These are phyloP conservation scores for Anthoscopus minutus DNA, from an alignment of 2,113 vertebrate genomes.

Conservation along the genomic window DNA sequence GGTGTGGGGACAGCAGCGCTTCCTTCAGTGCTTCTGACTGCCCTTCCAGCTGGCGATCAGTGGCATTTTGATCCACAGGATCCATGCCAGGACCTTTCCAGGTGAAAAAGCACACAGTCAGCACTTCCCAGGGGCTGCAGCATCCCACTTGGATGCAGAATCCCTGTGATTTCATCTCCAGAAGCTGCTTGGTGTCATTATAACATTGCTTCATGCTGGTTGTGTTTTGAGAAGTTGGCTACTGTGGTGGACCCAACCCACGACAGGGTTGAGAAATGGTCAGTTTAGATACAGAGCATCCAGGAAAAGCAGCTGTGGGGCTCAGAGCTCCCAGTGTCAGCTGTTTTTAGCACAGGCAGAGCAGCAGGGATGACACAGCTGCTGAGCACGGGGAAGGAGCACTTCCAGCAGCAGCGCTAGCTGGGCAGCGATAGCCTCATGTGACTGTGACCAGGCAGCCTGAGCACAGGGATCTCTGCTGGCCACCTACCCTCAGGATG, in stretches of 20 bases:
- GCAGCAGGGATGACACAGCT: background rate
- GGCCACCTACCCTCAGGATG: background rate
- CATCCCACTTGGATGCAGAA: background rate
- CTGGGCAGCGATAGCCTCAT: background rate
- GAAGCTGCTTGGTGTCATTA: background rate
- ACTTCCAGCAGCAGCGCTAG: background rate
- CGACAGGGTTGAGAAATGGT: background rate
- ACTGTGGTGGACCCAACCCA: background rate
- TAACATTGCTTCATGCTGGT: background rate
- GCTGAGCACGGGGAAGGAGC: background rate
- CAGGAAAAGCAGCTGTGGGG: background rate
- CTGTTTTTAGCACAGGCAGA: background rate
- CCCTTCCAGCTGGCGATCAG: background rate
- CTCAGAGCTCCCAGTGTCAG: background rate
- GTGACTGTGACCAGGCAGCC: background rate
- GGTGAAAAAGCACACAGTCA: background rate
- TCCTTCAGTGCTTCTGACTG: background rate
- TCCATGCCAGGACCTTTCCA: background rate
- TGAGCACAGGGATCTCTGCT: background rate
- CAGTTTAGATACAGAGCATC: background rate
- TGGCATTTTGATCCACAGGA: background rate
- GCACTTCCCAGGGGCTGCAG: conserved; percentile 15
- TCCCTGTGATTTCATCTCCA: background rate
- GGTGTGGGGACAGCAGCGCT: background rate
- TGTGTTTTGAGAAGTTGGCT: background rate